phyloP scores from a whole-genome alignment of 2,113 vertebrate species.

The Aspidoscelis tigris region DNA sequence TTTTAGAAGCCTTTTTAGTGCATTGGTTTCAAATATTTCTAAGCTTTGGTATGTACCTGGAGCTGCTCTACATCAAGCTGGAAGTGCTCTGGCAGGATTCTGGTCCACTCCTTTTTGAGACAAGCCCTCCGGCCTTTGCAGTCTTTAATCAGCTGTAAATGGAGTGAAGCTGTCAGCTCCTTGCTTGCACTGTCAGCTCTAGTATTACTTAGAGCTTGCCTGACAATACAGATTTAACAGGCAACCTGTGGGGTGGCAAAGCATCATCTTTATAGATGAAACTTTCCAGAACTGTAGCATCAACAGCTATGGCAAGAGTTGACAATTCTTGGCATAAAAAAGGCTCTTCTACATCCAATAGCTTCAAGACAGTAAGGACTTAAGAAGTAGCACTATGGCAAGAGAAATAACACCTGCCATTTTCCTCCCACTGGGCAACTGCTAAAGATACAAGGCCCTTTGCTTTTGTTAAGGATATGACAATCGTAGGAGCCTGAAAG shows the following conservation, averaged over 20 bases:
- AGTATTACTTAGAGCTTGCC: conserved; percentile 66
- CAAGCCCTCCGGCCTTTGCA: conserved; percentile 58
- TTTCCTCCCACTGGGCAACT: neutral
- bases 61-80: conserved; percentile 23
- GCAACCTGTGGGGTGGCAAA: conserved; percentile 50
- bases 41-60: neutral
- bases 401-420: neutral
- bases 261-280: conserved; percentile 46
- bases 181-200: conserved; percentile 69
- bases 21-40: conserved; percentile 4
- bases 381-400: neutral
- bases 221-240: conserved; percentile 65
- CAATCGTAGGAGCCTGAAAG: neutral
- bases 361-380: conserved; percentile 4
- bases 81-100: conserved; percentile 43
- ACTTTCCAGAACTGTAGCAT: conserved; percentile 29
- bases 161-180: conserved; percentile 71
- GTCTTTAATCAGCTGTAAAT: conserved; percentile 73
- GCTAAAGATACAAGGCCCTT: neutral
- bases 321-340: neutral
- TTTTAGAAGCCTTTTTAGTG: conserved; percentile 11
- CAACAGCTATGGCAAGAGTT: conserved; percentile 3
- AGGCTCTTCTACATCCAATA: neutral
- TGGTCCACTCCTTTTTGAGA: conserved; percentile 45
- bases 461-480: neutral